These are phyloP conservation scores for Petrocephalus schoutedeni DNA, from an alignment of 2,797 vertebrate genomes.

Conservation along the genomic window DNA sequence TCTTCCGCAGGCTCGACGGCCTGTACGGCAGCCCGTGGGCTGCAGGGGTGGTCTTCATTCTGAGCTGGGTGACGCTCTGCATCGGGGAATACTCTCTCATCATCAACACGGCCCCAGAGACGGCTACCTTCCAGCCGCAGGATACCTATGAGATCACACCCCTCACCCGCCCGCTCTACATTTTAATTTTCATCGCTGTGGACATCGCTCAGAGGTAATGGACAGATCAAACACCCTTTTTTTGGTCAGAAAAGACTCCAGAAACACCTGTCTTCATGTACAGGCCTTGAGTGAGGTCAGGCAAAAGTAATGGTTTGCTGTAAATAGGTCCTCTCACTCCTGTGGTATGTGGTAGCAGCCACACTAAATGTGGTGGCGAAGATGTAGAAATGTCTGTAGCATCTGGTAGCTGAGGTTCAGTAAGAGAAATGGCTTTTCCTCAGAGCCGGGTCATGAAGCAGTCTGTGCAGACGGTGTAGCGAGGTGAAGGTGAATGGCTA, in stretches of 20 bases:
- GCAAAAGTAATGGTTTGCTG: background rate
- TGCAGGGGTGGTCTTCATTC: constrained; percentile 72
- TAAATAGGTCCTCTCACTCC: background rate
- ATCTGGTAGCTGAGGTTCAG: background rate
- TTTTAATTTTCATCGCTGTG: constrained; percentile 83
- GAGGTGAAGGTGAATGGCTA: background rate
- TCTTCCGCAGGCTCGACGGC: constrained; percentile 75
- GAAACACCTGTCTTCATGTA: background rate
- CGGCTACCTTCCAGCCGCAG: constrained; percentile 89
- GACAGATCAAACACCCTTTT: background rate
- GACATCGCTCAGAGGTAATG: constrained; percentile 85
- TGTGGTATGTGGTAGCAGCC: background rate
- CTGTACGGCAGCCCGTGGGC: constrained; percentile 74
- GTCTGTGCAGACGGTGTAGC: background rate
- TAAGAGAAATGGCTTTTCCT: background rate
- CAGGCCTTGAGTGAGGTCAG: background rate
- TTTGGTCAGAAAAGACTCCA: background rate
- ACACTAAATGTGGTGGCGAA: background rate
- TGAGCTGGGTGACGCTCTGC: constrained; percentile 92
- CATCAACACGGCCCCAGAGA: constrained; percentile 88
- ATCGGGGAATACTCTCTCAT: constrained; percentile 91
- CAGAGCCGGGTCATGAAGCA: background rate
- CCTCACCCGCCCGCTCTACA: constrained; percentile 89
- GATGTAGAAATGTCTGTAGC: background rate
- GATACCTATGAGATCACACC: constrained; percentile 91